A percentile compares a stretch with the other conserved stretches of the same genome.
These are phyloP conservation scores for Labeo catla DNA, from an alignment of 2,113 vertebrate species.

Conservation along the genomic window DNA sequence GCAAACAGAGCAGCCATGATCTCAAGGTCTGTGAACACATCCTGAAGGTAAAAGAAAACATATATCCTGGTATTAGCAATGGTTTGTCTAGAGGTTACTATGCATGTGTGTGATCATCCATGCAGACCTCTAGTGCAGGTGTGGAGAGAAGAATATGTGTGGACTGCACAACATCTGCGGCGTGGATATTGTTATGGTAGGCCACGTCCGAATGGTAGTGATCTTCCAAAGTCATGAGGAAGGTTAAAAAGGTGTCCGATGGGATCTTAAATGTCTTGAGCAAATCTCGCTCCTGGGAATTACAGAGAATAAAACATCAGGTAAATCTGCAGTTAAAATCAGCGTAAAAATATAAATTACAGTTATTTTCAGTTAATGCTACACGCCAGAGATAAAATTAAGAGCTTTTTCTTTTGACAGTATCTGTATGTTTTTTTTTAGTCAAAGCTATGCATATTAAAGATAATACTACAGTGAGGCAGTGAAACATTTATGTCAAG, in stretches of 20 bases:
- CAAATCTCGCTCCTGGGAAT: constrained; percentile 85
- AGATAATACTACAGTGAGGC: neutral
- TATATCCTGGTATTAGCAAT: neutral
- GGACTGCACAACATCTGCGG: constrained; percentile 91
- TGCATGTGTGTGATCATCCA: neutral
- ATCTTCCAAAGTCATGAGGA: constrained; percentile 90
- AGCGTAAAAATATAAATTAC: neutral
- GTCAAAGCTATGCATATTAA: neutral
- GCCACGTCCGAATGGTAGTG: constrained; percentile 89
- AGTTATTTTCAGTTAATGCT: neutral
- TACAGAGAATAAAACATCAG: neutral
- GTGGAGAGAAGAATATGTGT: constrained; percentile 90
- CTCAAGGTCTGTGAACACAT: constrained; percentile 91
- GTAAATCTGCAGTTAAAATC: neutral
- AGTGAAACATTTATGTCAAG: neutral
- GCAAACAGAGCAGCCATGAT: constrained; percentile 90
- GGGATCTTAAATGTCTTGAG: constrained; percentile 92
- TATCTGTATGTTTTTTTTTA: neutral
- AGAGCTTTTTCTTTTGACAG: neutral
- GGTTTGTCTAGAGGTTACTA: neutral
- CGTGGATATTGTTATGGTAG: constrained; percentile 94
- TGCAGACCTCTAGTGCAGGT: constrained; percentile 84
- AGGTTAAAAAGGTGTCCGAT: constrained; percentile 84
- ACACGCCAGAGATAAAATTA: neutral
- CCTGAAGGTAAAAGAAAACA: constrained; percentile 65